Evolutionary conservation across 1,140 invertebrate species (phyloP), one percentile per base, ranked within the genome.

Genomic region (Hydropsyche tenuis): DNA sequence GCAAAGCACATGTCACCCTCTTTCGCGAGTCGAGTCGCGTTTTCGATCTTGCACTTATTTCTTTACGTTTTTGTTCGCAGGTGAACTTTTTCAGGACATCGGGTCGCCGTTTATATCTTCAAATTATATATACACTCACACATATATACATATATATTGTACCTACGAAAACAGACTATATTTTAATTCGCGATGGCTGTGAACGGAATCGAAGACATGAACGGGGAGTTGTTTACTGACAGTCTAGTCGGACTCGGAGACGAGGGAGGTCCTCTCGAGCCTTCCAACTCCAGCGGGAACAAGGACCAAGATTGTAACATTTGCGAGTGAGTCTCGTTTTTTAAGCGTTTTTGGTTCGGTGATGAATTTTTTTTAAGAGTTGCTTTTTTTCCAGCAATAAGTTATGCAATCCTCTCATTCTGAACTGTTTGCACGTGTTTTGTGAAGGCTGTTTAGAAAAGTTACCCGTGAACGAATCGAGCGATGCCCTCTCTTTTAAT

Each of bases 401-500:
- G 78, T 85, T 94, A 76, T 89, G 88, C 79, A 89, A 89, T 79
- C 95, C 96, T 51, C 89, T 95, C 77, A 91, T 97, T 46, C 87
- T 98, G 75, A 90, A 91, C 75, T 98, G 96, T 84, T 88, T 98
- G 78, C 96, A 97, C 86, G 94, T 94, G 4, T 97, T 96, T 85
- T 97, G 96, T 85, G 92, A 95, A 83, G 87, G 89, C 60, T 98
- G 96, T 80, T 85, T 97, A 75, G 91, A 94, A 79, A 93, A 93
- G 80, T 87, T 93, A 76, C 85, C 93, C 75, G 85, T 90, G 42
- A 90, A 92, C 79, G 92, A 91, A 79, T 87, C 86, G 56, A 89
- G 88, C 46, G 89, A 91, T 79, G 86, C 86, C 75, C 86, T 89
- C 18, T 86, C 78, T 83, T 87, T 80, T 77, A 86, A 87, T 78